Evolutionary conservation across 2,113 vertebrate species (phyloP), one percentile per base, ranked within the genome.

Genomic region (Saccopteryx bilineata): DNA sequence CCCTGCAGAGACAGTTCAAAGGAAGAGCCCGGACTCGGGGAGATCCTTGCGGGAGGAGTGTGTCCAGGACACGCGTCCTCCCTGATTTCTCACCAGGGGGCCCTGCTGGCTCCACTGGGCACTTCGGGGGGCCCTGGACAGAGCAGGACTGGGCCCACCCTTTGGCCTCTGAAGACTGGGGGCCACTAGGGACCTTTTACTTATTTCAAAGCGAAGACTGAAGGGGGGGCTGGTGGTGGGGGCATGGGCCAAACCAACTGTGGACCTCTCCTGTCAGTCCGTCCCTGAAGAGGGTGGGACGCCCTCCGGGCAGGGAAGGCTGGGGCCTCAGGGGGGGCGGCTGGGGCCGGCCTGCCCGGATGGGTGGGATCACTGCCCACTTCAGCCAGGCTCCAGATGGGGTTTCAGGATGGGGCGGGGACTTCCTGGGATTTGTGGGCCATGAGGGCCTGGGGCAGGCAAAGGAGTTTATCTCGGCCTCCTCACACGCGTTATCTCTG

Each of bases 381-480:
- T 19, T 0, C 18, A 66, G 82, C 83, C 21, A 0, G 26, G 68
- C 54, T 33, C 48, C 86, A 39, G 93, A 88, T 82, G 72, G 96
- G 86, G 93, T 96, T 96, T 96, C 93, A 91, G 97, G 96, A 75
- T 83, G 74, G 87, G 97, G 92, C 17, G 65, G 96, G 65, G 52
- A 96, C 96, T 96, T 94, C 95, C 97, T 95, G 96, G 96, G 96
- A 96, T 96, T 96, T 96, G 79, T 8, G 0, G 24, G 54, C 92
- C 83, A 87, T 69, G 63, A 21, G 93, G 91, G n/a, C n/a, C 46
- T 13, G n/a, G 93, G 90, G 66, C 1, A 0, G 79, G 68, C 14
- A 12, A 1, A 5, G 79, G 0, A 3, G 79, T 71, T 87, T 84
- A 78, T 60, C 63, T 69, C 60, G 21, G 54, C 33, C 33, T 91